Percentiles rank a stretch among this genome's conserved stretches.
Evolutionary conservation across 2,797 vertebrate genomes (phyloP).

Genomic region (Sibirionetta formosa): DNA sequence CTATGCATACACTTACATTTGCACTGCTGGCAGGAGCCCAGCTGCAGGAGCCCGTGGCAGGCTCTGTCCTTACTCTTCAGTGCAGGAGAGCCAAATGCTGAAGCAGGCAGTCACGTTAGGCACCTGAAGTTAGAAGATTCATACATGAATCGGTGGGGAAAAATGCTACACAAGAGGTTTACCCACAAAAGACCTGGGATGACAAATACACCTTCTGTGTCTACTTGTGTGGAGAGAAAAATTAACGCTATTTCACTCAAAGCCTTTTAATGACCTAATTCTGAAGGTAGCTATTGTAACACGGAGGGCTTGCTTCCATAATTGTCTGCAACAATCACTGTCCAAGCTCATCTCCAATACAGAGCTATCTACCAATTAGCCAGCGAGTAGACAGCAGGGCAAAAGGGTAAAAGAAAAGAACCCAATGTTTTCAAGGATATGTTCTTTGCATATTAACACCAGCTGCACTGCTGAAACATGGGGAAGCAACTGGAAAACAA

Average conservation of each 20-base stretch:
- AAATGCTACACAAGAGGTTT: background rate
- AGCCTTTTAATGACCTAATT: slow-evolving; percentile 12
- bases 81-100: background rate
- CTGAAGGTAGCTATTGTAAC: background rate
- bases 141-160: background rate
- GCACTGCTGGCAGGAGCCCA: background rate
- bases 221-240: background rate
- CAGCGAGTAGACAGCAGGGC: background rate
- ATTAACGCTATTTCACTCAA: background rate
- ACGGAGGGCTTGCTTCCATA: background rate
- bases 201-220: background rate
- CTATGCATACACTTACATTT: background rate
- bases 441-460: background rate
- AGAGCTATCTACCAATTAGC: background rate
- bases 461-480: background rate
- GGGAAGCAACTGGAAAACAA: background rate
- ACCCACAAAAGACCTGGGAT: background rate
- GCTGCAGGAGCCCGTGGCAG: background rate
- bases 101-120: background rate
- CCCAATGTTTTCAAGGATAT: background rate
- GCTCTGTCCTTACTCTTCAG: background rate
- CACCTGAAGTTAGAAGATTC: background rate
- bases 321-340: background rate
- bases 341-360: background rate
- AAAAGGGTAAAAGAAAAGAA: background rate